Evolutionary conservation across 2,113 vertebrate genomes (phyloP).

Genomic region (Halcyon senegalensis): DNA sequence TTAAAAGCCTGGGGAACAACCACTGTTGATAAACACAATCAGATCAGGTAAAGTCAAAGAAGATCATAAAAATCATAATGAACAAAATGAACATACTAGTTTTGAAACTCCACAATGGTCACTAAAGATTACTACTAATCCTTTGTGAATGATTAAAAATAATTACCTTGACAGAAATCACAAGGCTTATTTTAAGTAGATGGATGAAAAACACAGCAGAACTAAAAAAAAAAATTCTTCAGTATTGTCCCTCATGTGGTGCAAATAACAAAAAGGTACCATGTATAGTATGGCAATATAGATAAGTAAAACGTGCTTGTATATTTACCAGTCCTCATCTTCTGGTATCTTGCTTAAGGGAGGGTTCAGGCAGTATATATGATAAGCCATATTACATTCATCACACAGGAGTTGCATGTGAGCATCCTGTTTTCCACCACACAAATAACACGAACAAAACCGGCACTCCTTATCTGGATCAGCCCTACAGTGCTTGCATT

Average conservation of each 20-base stretch:
- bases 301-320: constrained; percentile 38
- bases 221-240: neutral
- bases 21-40: neutral
- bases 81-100: neutral
- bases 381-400: constrained; percentile 98
- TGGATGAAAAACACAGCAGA: neutral
- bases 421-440: constrained; percentile 96
- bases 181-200: neutral
- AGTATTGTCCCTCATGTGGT: neutral
- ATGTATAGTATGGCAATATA: neutral
- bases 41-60: neutral
- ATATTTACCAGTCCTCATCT: constrained; percentile 95
- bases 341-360: constrained; percentile 94
- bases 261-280: neutral
- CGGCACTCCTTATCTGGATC: constrained; percentile 93
- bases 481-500: constrained; percentile 96
- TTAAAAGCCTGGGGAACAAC: neutral
- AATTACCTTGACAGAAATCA: neutral
- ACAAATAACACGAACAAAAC: constrained; percentile 95
- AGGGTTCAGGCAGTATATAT: constrained; percentile 97
- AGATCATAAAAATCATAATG: neutral
- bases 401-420: constrained; percentile 98
- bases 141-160: neutral
- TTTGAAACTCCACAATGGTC: neutral
- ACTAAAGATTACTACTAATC: neutral